Evolutionary conservation across 2,113 vertebrate genomes (phyloP).

Genomic region (Tragelaphus buxtoni): DNA sequence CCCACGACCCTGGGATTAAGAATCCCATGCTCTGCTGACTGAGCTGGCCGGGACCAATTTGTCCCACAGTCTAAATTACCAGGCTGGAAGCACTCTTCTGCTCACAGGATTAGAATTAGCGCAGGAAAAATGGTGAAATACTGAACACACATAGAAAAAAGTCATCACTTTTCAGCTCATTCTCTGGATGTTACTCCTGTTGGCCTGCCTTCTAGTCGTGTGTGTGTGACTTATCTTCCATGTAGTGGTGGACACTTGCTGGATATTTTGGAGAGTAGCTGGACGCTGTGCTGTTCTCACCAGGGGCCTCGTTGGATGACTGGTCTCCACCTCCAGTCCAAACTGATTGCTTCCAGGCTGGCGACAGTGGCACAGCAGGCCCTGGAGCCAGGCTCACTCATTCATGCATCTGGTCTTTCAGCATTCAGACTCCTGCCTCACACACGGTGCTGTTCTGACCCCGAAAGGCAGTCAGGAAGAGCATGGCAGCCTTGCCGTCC

Average conservation of each 20-base stretch:
- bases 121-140: neutral
- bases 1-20: neutral
- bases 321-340: too few relatives aligned
- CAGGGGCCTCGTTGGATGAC: too few relatives aligned
- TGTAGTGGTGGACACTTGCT: neutral
- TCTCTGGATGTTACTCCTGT: too few relatives aligned
- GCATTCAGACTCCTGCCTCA: too few relatives aligned
- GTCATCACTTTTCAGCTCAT: neutral
- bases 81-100: neutral
- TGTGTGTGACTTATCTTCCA: neutral
- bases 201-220: neutral
- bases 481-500: rapidly evolving
- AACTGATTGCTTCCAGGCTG: too few relatives aligned
- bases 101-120: neutral
- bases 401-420: too few relatives aligned
- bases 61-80: neutral
- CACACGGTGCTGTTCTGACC: neutral
- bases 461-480: neutral
- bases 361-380: too few relatives aligned
- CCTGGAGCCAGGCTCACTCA: too few relatives aligned
- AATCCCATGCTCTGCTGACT: neutral
- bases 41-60: neutral
- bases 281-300: neutral
- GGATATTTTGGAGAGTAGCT: neutral
- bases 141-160: neutral